Conservation (phyloP, 2,113 vertebrate genomes). For the Sinocyclocheilus rhinocerous region DNA sequence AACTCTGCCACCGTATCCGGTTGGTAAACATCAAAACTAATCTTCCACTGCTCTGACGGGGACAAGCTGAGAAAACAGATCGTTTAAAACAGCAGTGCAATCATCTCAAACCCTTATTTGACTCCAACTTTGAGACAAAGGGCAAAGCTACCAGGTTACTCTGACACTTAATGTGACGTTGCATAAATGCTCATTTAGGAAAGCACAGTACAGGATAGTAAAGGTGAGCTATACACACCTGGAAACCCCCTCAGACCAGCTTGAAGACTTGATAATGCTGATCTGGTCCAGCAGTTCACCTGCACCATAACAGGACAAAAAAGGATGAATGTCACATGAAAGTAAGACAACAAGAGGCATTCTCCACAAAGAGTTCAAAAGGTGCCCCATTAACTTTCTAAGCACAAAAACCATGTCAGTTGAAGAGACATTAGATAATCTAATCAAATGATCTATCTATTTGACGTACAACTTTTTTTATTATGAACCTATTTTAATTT, state of each 20-base stretch:
- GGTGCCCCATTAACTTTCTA: background rate
- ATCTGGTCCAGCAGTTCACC: constrained; percentile 80
- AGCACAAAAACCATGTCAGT: background rate
- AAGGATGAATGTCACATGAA: background rate
- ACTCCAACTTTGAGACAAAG: background rate
- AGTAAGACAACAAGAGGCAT: background rate
- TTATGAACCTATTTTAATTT: background rate
- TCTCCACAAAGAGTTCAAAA: background rate
- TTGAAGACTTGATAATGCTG: constrained; percentile 77
- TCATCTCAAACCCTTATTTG: background rate
- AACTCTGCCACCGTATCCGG: constrained; percentile 85
- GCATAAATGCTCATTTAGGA: background rate
- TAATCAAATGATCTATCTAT: too few species aligned
- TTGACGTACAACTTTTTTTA: too few species aligned
- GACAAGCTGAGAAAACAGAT: constrained; percentile 74
- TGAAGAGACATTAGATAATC: too few species aligned
- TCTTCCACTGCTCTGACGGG: constrained; percentile 71
- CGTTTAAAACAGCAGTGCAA: background rate
- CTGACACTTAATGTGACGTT: too few species aligned
- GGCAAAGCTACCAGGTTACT: constrained; percentile 2
- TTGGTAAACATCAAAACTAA: constrained; percentile 89
- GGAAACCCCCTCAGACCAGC: constrained; percentile 79
- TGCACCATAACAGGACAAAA: constrained; percentile 51
- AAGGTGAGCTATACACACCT: constrained; percentile 65
- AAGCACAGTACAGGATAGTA: background rate